phyloP scores from a whole-genome alignment of 2,888 invertebrate species.

The Hypselothyrea guttata region DNA sequence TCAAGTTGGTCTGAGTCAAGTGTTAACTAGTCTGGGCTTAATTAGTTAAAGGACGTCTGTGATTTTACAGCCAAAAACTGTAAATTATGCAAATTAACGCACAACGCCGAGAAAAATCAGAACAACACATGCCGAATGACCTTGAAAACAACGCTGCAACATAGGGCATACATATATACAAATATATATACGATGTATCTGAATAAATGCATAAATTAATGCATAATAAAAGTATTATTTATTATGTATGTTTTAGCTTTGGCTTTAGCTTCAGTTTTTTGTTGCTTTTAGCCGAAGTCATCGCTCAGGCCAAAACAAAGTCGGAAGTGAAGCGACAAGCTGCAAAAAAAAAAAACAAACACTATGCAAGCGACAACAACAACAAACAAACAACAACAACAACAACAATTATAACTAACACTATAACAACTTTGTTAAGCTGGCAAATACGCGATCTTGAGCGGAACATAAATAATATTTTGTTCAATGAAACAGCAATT shows the following conservation, averaged over 20 bases:
- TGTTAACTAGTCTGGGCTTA: conserved; percentile 38
- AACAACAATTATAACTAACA: no score
- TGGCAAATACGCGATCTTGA: conserved; percentile 69
- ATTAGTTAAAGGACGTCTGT: conserved; percentile 34
- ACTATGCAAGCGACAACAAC: no score
- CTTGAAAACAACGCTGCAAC: conserved; percentile 32
- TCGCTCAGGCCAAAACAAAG: conserved; percentile 8
- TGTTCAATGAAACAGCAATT: conserved; percentile 76
- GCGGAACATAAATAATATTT: conserved; percentile 77
- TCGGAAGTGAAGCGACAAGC: conserved; percentile 19
- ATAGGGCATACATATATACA: neutral
- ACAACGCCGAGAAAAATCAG: neutral
- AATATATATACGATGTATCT: conserved; percentile 9
- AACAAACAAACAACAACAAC: no score
- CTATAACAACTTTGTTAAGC: conserved; percentile 17
- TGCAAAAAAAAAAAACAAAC: no score
- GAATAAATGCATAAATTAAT: neutral
- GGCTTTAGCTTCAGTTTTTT: no score
- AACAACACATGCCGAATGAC: conserved; percentile 22
- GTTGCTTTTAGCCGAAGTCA: neutral
- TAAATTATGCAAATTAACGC: conserved; percentile 9
- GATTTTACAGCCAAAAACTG: conserved; percentile 1
- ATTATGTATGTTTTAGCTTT: no score
- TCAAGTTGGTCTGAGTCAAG: conserved; percentile 20
- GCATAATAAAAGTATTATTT: no score